These are phyloP conservation scores for Champsocephalus esox DNA, from an alignment of 2,797 vertebrate genomes.

Conservation along the genomic window DNA sequence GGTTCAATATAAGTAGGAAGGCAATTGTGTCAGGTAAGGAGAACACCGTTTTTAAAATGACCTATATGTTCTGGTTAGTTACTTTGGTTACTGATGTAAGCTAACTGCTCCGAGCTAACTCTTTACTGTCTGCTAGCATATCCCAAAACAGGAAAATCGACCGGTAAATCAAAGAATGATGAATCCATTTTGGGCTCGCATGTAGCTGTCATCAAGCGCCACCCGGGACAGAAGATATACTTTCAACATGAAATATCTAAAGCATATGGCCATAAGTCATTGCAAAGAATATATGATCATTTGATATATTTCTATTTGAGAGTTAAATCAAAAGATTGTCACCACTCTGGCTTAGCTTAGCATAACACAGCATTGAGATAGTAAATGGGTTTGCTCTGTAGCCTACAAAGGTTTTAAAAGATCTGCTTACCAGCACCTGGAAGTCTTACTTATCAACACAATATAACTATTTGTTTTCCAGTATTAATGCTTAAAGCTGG, in stretches of 20 bases:
- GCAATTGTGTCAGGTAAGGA: not conserved
- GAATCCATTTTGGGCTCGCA: not conserved
- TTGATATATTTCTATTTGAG: not conserved
- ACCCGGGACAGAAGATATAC: conserved; percentile 22
- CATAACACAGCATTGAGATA: conserved; percentile 9
- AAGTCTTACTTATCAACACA: not conserved
- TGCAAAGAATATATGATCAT: not conserved
- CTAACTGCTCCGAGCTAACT: not conserved
- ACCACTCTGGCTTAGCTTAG: not conserved
- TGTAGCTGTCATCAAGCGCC: conserved; percentile 22
- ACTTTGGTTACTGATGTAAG: not conserved
- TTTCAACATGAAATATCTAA: not conserved
- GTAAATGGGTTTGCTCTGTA: not conserved
- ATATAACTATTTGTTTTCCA: not conserved
- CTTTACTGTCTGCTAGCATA: conserved; percentile 3
- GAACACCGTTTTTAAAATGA: not conserved
- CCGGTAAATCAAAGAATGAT: conserved; percentile 13
- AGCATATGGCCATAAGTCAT: not conserved
- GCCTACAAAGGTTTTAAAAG: not conserved
- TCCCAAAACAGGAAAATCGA: not conserved
- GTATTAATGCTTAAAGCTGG: not conserved
- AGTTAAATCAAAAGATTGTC: not conserved
- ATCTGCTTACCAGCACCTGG: not conserved
- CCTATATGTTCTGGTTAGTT: not conserved
- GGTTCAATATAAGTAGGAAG: not conserved